Conservation (phyloP, 2,888 invertebrate species). For the Adela reaumurella region DNA sequence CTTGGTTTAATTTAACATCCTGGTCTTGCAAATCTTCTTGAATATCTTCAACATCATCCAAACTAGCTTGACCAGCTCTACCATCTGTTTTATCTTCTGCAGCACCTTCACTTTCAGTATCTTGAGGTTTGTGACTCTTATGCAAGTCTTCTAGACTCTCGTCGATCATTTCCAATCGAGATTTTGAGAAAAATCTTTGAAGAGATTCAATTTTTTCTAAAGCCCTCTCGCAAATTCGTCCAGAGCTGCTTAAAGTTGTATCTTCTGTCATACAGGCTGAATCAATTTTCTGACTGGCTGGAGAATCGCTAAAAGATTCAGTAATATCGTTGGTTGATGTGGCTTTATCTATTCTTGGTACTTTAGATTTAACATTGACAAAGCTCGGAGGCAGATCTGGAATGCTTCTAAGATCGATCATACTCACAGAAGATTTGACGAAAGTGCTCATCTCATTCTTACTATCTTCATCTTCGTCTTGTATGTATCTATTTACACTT, state of each 20-base stretch:
- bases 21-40: conserved; percentile 41
- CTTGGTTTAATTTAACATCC: no score
- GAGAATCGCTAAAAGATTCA: conserved; percentile 30
- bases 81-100: conserved; percentile 16
- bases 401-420: conserved; percentile 40
- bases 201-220: conserved; percentile 42
- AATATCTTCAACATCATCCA: conserved; percentile 45
- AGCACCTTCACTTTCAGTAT: conserved; percentile 2
- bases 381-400: conserved; percentile 44
- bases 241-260: conserved; percentile 27
- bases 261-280: conserved; percentile 44
- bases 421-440: conserved; percentile 28
- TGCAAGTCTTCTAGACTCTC: conserved; percentile 37
- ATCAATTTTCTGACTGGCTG: conserved; percentile 28
- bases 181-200: conserved; percentile 42
- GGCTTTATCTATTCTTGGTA: conserved; percentile 35
- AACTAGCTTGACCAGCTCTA: conserved; percentile 36
- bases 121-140: conserved; percentile 17
- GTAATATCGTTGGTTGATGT: conserved; percentile 44
- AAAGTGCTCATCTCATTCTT: not conserved
- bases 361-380: conserved; percentile 35
- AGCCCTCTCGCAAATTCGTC: conserved; percentile 29
- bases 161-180: conserved; percentile 45
- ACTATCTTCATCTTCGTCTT: not conserved
- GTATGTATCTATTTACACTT: conserved; percentile 1